phyloP scores from a whole-genome alignment of 2,113 vertebrate species.

The Tiliqua scincoides region DNA sequence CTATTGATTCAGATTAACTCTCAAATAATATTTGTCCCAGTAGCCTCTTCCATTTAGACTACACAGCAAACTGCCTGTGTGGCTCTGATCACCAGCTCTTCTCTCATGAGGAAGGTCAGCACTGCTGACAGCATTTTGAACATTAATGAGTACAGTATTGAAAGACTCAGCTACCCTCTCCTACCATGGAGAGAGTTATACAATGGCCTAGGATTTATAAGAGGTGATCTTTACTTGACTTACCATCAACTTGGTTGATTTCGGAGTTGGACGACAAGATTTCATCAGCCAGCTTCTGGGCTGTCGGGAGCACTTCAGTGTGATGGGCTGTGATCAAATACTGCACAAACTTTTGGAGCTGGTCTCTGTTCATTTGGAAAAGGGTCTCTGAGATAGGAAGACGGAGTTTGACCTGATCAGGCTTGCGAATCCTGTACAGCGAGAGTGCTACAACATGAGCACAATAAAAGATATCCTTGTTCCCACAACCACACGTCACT shows the following conservation, averaged over 20 bases:
- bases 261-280: conserved; percentile 99
- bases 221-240: conserved; percentile 44
- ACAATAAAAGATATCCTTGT: conserved; percentile 98
- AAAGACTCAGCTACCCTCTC: conserved; percentile 35
- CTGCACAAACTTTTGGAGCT: conserved; percentile 99
- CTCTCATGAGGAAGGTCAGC: conserved; percentile 23
- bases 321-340: conserved; percentile 99
- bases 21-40: conserved; percentile 12
- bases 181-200: fast-evolving
- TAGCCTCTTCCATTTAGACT: background rate
- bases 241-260: conserved; percentile 99
- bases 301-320: conserved; percentile 97
- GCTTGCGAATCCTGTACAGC: conserved; percentile 96
- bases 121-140: fast-evolving
- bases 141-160: conserved; percentile 42
- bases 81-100: background rate
- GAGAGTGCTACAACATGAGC: conserved; percentile 98
- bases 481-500: conserved; percentile 96
- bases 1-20: background rate
- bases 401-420: conserved; percentile 97
- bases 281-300: conserved; percentile 97
- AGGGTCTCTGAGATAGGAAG: conserved; percentile 99
- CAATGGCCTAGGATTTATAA: background rate
- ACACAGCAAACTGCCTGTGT: background rate
- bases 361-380: conserved; percentile 99